Percentiles rank a stretch among this genome's conserved stretches.
These are phyloP conservation scores for Aythya baeri DNA, from an alignment of 2,113 vertebrate genomes.

Conservation along the genomic window DNA sequence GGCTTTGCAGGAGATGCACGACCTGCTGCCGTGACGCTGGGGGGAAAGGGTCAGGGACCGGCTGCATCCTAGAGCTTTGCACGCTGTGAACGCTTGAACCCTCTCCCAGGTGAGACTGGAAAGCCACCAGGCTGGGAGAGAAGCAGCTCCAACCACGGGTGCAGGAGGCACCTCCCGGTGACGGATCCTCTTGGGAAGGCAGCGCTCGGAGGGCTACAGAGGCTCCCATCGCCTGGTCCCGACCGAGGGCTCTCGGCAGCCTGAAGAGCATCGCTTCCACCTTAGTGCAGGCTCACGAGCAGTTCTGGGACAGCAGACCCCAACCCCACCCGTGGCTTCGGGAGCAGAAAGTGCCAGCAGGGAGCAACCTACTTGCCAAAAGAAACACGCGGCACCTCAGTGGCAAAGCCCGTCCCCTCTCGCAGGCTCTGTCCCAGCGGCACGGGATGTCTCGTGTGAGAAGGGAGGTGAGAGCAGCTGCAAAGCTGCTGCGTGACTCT, in stretches of 20 bases:
- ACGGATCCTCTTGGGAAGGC: neutral
- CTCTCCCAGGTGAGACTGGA: neutral
- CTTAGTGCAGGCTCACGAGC: neutral
- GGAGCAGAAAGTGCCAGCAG: neutral
- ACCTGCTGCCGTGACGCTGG: neutral
- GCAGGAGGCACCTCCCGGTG: neutral
- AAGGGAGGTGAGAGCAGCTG: slow-evolving; percentile 18
- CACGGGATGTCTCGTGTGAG: neutral
- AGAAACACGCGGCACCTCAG: neutral
- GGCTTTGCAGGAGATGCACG: neutral
- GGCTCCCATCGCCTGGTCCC: neutral
- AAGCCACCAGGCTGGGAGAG: neutral
- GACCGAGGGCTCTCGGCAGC: neutral
- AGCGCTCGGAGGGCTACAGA: neutral
- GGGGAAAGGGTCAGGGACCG: neutral
- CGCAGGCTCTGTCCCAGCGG: neutral
- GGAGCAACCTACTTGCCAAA: neutral
- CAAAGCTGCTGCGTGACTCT: neutral
- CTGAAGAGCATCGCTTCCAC: neutral
- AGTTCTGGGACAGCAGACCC: neutral
- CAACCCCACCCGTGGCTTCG: neutral
- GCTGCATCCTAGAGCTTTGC: neutral
- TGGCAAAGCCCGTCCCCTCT: neutral
- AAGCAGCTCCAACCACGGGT: neutral
- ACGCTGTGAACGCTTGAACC: neutral